Percentiles rank a stretch among this genome's conserved stretches.
Conservation (phyloP, 2,113 vertebrate species). For the Barnardius zonarius region DNA sequence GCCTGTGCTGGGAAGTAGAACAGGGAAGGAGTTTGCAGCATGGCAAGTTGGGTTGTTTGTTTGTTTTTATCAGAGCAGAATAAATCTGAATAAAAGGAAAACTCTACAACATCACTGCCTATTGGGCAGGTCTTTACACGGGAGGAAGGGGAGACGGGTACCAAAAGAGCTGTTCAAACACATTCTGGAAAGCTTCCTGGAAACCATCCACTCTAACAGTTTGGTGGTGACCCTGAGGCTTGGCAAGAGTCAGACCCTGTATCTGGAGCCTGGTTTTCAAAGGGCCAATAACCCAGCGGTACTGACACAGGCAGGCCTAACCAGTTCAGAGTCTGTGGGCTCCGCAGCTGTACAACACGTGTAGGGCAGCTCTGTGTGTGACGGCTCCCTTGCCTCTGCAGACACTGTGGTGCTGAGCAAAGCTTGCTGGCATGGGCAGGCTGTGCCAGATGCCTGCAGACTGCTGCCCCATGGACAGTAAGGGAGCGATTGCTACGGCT, state of each 20-base stretch:
- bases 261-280: neutral
- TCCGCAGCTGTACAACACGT: rapidly evolving
- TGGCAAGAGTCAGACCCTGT: neutral
- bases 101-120: neutral
- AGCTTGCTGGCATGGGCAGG: rapidly evolving
- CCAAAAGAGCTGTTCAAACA: neutral
- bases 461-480: neutral
- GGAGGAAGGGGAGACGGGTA: neutral
- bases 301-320: rapidly evolving
- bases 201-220: neutral
- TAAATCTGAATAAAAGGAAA: neutral
- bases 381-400: neutral
- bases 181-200: neutral
- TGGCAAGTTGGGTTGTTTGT: neutral
- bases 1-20: neutral
- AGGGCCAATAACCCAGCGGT: neutral
- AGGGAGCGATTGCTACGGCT: neutral
- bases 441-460: neutral
- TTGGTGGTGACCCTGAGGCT: neutral
- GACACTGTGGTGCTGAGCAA: neutral
- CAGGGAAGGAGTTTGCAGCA: neutral
- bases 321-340: neutral
- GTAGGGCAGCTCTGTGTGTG: neutral
- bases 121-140: neutral
- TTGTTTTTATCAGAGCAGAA: neutral